A percentile compares a stretch with the other conserved stretches of the same genome.
Evolutionary conservation across 1,140 invertebrate species (phyloP).

Genomic region (Adoxophyes honmai): DNA sequence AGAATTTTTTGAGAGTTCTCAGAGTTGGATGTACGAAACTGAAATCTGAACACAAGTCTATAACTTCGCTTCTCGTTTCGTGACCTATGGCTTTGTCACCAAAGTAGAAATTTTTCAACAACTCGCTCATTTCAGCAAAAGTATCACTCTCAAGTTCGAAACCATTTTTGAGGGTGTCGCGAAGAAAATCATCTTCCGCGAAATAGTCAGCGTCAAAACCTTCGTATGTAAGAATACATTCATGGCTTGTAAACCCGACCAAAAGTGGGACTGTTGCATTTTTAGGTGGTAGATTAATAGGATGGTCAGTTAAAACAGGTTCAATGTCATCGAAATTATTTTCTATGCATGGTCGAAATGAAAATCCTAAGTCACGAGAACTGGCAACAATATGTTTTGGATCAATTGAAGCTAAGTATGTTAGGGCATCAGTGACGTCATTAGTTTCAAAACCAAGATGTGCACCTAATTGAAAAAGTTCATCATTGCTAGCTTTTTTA

Average conservation of each 20-base stretch:
- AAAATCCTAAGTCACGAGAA: constrained; percentile 19
- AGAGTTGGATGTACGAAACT: constrained; percentile 28
- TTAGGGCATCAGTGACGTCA: constrained; percentile 29
- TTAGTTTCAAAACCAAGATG: constrained; percentile 33
- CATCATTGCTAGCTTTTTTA: constrained; percentile 18
- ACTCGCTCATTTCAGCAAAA: constrained; percentile 18
- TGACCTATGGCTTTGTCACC: constrained; percentile 26
- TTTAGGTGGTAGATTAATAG: constrained; percentile 26
- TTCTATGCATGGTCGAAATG: constrained; percentile 34
- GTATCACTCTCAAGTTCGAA: constrained; percentile 26
- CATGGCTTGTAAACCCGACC: constrained; percentile 35
- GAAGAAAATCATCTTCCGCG: constrained; percentile 16
- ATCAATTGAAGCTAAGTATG: constrained; percentile 29
- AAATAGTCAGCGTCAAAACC: constrained; percentile 18
- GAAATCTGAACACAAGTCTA: constrained; percentile 33
- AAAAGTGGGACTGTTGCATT: constrained; percentile 36
- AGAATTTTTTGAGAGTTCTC: constrained; percentile 27
- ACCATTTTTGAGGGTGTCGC: constrained; percentile 12
- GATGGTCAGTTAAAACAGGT: constrained; percentile 36
- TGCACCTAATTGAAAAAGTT: constrained; percentile 29
- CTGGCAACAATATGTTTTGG: constrained; percentile 31
- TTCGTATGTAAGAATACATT: constrained; percentile 22
- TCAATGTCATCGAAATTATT: constrained; percentile 28
- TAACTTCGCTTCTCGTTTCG: constrained; percentile 15
- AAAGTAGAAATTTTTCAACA: constrained; percentile 32